Evolutionary conservation across 2,113 vertebrate genomes (phyloP).

Genomic region (Datnioides undecimradiatus): DNA sequence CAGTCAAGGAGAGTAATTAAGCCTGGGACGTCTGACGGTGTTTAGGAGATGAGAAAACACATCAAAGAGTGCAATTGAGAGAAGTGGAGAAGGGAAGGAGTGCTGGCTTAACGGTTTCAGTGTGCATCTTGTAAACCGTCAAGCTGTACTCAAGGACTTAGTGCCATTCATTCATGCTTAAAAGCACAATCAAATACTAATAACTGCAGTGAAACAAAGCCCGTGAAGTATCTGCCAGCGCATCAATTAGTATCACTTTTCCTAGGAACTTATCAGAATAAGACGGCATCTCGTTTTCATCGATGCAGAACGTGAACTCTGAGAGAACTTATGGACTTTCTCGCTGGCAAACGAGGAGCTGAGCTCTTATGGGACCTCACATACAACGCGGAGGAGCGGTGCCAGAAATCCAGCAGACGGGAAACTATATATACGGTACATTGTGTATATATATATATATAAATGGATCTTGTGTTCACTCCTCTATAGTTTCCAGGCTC

Average conservation of each 20-base stretch:
- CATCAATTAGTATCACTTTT: conserved; percentile 6
- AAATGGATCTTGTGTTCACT: not conserved
- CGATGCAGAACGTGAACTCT: not conserved
- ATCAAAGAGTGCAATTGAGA: conserved; percentile 51
- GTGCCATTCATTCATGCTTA: not conserved
- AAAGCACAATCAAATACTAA: conserved; percentile 6
- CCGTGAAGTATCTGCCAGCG: not conserved
- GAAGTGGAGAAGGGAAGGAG: conserved; percentile 6
- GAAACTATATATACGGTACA: not conserved
- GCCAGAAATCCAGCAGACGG: not conserved
- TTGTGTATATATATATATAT: not conserved
- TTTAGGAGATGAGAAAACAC: conserved; percentile 72
- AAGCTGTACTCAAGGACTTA: not conserved
- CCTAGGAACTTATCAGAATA: not conserved
- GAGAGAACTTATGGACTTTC: not conserved
- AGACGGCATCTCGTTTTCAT: not conserved
- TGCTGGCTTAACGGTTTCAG: conserved; percentile 40
- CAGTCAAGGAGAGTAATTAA: conserved; percentile 77
- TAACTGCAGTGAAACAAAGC: not conserved
- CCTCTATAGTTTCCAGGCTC: conserved; percentile 14
- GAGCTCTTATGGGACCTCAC: not conserved
- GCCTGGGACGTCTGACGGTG: conserved; percentile 59
- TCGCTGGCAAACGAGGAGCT: not conserved
- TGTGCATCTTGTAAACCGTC: not conserved
- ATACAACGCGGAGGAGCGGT: not conserved